phyloP scores from a whole-genome alignment of 2,888 invertebrate species.

The Macrophya annulata region DNA sequence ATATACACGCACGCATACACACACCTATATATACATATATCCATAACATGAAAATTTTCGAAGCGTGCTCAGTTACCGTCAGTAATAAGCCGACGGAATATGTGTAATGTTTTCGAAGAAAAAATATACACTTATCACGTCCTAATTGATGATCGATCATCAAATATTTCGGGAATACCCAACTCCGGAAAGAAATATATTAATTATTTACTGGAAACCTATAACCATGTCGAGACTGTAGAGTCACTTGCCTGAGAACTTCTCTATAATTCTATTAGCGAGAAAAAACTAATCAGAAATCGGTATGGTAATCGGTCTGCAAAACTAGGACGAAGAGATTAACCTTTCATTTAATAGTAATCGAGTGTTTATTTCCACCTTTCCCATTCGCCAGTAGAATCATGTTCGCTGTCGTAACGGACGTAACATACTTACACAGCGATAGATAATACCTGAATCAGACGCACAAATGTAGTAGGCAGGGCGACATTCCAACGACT shows the following conservation, averaged over 20 bases:
- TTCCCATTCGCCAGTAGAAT: not conserved
- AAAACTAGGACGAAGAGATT: not conserved
- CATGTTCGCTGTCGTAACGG: not conserved
- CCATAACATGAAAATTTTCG: conserved; percentile 31
- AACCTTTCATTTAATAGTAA: conserved; percentile 4
- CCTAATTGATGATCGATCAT: conserved; percentile 19
- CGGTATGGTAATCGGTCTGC: not conserved
- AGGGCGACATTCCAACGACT: conserved; percentile 47
- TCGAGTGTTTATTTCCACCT: not conserved
- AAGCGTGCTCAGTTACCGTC: not conserved
- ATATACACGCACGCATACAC: not conserved
- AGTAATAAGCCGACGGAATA: conserved; percentile 4
- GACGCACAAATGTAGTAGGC: conserved; percentile 37
- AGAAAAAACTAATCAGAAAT: not conserved
- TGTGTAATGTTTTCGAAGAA: conserved; percentile 32
- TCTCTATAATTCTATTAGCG: not conserved
- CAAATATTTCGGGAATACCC: not conserved
- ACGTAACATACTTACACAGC: not conserved
- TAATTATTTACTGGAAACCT: not conserved
- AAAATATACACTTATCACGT: not conserved
- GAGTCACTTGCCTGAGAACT: not conserved
- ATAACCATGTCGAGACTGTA: not conserved
- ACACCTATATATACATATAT: not conserved
- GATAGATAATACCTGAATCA: not conserved
- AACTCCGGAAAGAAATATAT: not conserved